Base-by-base conservation (phyloP, 2,888 invertebrate species). In the Euplexia lucipara region DNA sequence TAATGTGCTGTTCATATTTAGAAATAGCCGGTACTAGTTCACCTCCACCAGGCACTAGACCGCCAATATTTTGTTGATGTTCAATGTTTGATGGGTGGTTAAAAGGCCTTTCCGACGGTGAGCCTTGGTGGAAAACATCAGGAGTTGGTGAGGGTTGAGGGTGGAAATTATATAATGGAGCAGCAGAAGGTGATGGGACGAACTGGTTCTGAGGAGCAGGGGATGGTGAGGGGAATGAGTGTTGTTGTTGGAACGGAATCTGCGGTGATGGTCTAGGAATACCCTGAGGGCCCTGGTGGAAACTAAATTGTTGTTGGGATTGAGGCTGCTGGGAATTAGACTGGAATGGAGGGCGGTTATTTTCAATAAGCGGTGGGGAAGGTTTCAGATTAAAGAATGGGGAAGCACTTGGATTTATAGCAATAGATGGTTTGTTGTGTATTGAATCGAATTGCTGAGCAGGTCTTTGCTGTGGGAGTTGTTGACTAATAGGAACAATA, bases 1-100 rank as follows among this genome's bases (percentile, higher is more conserved):
- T 96, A 71, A 97, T 96, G 80, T 98, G 98, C 79, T 98, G 97
- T 90, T 98, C 98, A 76, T 96, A 97, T 92, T 97, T 97, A 7
- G 98, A 97, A 64, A 98, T 96, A 18, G 98, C 96, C 60, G 97
- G 96, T 20, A 98, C 96, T 42, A 98, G 93, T 90, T 98, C 97
- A 0, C 97, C 97, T 39, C 96, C 97, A 1, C 97, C 95, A 39
- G 96, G 96, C 22, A 96, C 91, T 67, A 96, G 90, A 32, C 95
- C 93, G 7, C 91, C 91, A 56, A 95, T 84, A 70, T 93, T 91
- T 85, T 96, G 95, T 75, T 94, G 92, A 77, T 95, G 93, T 60
- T 93, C 89, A 35, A 85, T 59, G 63, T 86, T 91, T 35, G 88
- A 69, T 68, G 86, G 88, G 37, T 90, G 91, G 61, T 88, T 82